These are phyloP conservation scores for Phrynosoma blainvillii DNA, from an alignment of 2,113 vertebrate species.

Conservation along the genomic window DNA sequence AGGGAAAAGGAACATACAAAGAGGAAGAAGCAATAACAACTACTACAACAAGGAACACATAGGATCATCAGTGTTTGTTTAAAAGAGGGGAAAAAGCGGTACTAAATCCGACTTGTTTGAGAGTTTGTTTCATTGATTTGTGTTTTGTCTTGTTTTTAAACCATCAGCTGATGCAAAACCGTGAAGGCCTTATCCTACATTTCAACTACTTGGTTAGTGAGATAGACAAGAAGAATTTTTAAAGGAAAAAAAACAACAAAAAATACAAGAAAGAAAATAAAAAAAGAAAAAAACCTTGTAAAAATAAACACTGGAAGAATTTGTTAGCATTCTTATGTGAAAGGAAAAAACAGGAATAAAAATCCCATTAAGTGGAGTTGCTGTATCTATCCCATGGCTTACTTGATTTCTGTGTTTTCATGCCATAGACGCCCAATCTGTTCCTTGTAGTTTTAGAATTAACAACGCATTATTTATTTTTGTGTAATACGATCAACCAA, in stretches of 20 bases:
- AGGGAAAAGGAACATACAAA: conserved; percentile 42
- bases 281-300: conserved; percentile 67
- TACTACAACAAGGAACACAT: conserved; percentile 40
- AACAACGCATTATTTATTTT: conserved; percentile 85
- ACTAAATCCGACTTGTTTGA: conserved; percentile 78
- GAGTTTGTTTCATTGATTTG: conserved; percentile 72
- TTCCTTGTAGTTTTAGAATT: conserved; percentile 76
- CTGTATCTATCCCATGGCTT: conserved; percentile 78
- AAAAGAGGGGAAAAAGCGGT: conserved; percentile 69
- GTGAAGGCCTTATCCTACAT: conserved; percentile 76
- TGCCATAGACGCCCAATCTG: conserved; percentile 71
- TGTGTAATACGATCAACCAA: conserved; percentile 77
- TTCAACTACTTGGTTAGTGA: conserved; percentile 78
- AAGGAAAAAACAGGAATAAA: conserved; percentile 85
- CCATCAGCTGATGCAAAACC: conserved; percentile 77
- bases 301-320: conserved; percentile 98
- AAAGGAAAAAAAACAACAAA: conserved; percentile 23
- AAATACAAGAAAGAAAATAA: conserved; percentile 28
- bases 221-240: conserved; percentile 76
- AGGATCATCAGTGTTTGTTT: conserved; percentile 64
- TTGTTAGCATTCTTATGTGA: conserved; percentile 92
- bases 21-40: conserved; percentile 53
- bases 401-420: conserved; percentile 79
- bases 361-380: conserved; percentile 81
- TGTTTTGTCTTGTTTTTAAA: conserved; percentile 68